Evolutionary conservation across 1,140 invertebrate genomes (phyloP), one percentile per base, ranked within the genome.

Genomic region (Octopus bimaculoides): DNA sequence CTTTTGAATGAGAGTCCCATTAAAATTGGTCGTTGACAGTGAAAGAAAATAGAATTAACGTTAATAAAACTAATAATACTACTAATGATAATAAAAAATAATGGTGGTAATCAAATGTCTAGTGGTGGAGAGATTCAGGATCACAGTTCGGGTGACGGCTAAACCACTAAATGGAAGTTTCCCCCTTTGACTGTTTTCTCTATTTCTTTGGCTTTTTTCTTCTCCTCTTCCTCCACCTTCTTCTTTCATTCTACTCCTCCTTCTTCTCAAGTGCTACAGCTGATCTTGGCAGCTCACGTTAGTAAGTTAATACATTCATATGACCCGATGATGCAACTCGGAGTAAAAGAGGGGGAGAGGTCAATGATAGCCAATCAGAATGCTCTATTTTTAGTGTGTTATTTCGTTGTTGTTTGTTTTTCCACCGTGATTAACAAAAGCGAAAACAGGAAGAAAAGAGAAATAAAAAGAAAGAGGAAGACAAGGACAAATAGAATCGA

Each of bases 251-350:
- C 26, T 41, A 41, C 26, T 41, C 26, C 26, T 41, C 26, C 26
- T 41, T 41, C 26, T 41, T 3, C 26, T 41, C 26, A 41, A 41
- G 26, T 41, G 26, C 8, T 71, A 14, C 66, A 71, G 66, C 66
- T 71, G 66, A 71, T 71, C 26, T 71, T 5, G 14, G 66, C 26
- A 41, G 66, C 66, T 14, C 66, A 0, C 17, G 26, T n/a, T n/a
- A 71, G 66, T 71, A 71, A 71, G 66, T 71, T 71, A 71, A 71
- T 71, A 6, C 26, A 71, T 71, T 71, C 66, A 71, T 71, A 17
- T 71, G 66, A 71, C 66, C 66, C 66, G 26, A 71, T 71, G 66
- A 71, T 71, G 66, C 66, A 71, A 71, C 66, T 20, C 66, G 17
- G 66, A 41, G 26, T 41, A 41, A 41, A 41, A 3, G 26, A 41